Percentiles rank a stretch among this genome's conserved stretches.
Conservation (phyloP, 2,888 invertebrate genomes). For the Notodonta dromedarius region DNA sequence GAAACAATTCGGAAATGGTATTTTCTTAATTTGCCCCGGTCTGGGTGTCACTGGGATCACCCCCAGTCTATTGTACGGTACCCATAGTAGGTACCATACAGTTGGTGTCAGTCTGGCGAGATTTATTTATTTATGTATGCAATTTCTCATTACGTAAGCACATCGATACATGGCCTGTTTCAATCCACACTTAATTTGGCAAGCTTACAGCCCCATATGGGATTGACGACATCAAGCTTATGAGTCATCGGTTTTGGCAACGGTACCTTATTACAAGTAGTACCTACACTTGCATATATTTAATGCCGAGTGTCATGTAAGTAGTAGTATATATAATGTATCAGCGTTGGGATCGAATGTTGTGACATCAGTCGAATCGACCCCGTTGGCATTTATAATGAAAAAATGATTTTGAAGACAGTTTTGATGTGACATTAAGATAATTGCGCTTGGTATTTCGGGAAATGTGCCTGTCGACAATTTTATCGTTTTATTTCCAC, state of each 20-base stretch:
- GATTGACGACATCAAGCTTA: slow-evolving; percentile 44
- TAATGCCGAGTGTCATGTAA: slow-evolving; percentile 29
- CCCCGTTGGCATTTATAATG: slow-evolving; percentile 16
- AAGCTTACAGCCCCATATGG: slow-evolving; percentile 19
- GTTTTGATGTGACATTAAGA: background rate
- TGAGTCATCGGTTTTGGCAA: slow-evolving; percentile 50
- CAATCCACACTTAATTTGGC: slow-evolving; percentile 37
- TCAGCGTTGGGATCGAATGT: slow-evolving; percentile 23
- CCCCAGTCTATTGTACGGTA: too few species aligned
- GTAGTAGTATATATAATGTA: slow-evolving; percentile 34
- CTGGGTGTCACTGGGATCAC: too few species aligned
- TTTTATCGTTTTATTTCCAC: too few species aligned
- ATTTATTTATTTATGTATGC: background rate
- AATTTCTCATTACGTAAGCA: slow-evolving; percentile 1
- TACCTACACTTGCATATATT: slow-evolving; percentile 25
- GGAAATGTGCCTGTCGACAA: too few species aligned
- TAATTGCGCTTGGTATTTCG: too few species aligned
- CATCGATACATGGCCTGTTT: slow-evolving; percentile 12
- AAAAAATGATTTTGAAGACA: background rate
- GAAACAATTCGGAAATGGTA: too few species aligned
- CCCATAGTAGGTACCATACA: too few species aligned
- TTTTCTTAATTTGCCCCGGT: too few species aligned
- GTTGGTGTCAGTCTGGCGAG: too few species aligned
- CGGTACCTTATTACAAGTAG: slow-evolving; percentile 33
- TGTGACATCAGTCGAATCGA: slow-evolving; percentile 12